Evolutionary conservation across 2,113 vertebrate genomes (phyloP).

Genomic region (Numenius arquata): DNA sequence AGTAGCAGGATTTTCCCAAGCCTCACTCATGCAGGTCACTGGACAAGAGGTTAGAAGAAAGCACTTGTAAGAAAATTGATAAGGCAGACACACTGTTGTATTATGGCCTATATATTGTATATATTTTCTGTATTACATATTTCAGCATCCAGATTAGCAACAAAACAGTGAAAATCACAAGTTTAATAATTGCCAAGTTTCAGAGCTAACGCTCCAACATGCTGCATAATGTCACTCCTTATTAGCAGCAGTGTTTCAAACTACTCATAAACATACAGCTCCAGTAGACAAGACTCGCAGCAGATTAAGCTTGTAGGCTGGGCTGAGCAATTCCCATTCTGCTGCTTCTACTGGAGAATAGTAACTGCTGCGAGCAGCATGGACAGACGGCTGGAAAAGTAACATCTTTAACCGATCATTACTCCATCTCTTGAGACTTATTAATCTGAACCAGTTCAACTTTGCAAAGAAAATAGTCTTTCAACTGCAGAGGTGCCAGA

Average conservation of each 20-base stretch:
- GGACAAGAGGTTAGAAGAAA: not conserved
- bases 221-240: not conserved
- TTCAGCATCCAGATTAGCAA: not conserved
- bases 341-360: not conserved
- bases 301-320: not conserved
- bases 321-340: not conserved
- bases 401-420: not conserved
- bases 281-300: not conserved
- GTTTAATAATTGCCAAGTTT: not conserved
- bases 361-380: not conserved
- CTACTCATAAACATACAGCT: not conserved
- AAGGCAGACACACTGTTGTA: not conserved
- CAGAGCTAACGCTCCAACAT: not conserved
- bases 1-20: not conserved
- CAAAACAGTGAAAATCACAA: not conserved
- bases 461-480: not conserved
- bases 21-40: not conserved
- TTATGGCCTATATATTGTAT: not conserved
- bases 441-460: not conserved
- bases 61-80: not conserved
- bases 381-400: not conserved
- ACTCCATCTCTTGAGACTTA: not conserved
- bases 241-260: not conserved
- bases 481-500: not conserved
- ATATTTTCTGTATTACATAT: not conserved